Evolutionary conservation across 2,113 vertebrate genomes (phyloP).

Genomic region (Lethenteron reissneri): DNA sequence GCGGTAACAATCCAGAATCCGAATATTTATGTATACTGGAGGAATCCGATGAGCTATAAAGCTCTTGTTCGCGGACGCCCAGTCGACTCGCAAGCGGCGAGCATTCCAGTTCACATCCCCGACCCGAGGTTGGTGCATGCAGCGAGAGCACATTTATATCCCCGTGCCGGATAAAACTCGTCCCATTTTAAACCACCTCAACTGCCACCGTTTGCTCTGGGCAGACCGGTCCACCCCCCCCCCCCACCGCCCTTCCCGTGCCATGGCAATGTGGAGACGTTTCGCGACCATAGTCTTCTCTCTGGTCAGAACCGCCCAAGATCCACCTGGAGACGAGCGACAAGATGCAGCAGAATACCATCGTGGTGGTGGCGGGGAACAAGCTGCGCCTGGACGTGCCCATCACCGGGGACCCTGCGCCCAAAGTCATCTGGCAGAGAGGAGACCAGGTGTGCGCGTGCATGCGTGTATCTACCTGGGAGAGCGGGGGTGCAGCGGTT

Average conservation of each 20-base stretch:
- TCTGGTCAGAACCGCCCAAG: conserved; percentile 46
- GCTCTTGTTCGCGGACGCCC: no score
- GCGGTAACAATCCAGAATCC: no score
- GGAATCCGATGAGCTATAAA: no score
- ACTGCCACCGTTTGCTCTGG: neutral
- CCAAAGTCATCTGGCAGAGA: conserved; percentile 40
- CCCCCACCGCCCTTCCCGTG: neutral
- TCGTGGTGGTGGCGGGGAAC: conserved; percentile 59
- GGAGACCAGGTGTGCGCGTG: conserved; percentile 20
- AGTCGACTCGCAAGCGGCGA: no score
- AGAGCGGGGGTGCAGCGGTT: no score
- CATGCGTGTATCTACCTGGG: no score
- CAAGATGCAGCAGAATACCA: conserved; percentile 27
- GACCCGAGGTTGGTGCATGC: no score
- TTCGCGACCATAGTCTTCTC: neutral
- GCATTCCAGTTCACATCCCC: no score
- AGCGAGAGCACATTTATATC: no score
- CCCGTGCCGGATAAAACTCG: no score
- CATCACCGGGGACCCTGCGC: conserved; percentile 48
- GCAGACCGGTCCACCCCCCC: neutral
- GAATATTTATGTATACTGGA: no score
- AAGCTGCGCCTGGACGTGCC: conserved; percentile 53
- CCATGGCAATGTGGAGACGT: neutral
- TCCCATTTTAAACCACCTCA: no score
- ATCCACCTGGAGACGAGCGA: conserved; percentile 54